Evolutionary conservation across 2,113 vertebrate genomes (phyloP).

Genomic region (Macroglossus sobrinus): DNA sequence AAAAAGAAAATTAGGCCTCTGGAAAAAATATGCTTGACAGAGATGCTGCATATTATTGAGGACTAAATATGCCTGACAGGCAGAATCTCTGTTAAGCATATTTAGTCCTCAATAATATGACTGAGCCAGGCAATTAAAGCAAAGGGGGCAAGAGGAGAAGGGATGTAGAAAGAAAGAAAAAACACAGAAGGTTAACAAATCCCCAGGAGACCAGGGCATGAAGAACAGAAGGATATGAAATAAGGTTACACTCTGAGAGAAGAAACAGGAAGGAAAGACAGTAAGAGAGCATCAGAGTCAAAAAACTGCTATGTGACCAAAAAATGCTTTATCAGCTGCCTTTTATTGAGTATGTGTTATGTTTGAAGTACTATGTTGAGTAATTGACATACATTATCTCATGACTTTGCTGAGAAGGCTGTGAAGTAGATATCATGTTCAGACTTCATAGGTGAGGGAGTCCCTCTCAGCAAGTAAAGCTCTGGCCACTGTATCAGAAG

Average conservation of each 20-base stretch:
- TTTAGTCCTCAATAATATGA: background rate
- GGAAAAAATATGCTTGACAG: too few species aligned
- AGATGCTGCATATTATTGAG: too few species aligned
- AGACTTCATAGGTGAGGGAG: too few species aligned
- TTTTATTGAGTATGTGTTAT: fast-evolving
- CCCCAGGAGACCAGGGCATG: too few species aligned
- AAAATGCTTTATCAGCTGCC: fast-evolving
- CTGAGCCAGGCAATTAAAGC: fast-evolving
- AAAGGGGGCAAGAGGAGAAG: background rate
- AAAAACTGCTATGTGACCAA: fast-evolving
- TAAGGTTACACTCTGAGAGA: background rate
- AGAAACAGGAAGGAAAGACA: fast-evolving
- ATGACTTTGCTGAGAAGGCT: background rate
- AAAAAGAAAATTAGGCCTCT: background rate
- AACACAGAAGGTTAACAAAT: background rate
- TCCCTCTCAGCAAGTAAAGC: fast-evolving
- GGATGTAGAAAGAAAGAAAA: too few species aligned
- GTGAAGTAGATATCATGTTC: background rate
- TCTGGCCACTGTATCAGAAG: too few species aligned
- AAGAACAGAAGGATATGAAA: too few species aligned
- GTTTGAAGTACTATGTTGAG: fast-evolving
- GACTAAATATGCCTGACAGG: too few species aligned
- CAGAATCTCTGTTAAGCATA: too few species aligned
- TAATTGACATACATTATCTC: fast-evolving
- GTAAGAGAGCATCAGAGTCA: fast-evolving